A percentile compares a stretch with the other conserved stretches of the same genome.
phyloP scores from a whole-genome alignment of 2,888 invertebrate species.

The Ptychoptera albimana region DNA sequence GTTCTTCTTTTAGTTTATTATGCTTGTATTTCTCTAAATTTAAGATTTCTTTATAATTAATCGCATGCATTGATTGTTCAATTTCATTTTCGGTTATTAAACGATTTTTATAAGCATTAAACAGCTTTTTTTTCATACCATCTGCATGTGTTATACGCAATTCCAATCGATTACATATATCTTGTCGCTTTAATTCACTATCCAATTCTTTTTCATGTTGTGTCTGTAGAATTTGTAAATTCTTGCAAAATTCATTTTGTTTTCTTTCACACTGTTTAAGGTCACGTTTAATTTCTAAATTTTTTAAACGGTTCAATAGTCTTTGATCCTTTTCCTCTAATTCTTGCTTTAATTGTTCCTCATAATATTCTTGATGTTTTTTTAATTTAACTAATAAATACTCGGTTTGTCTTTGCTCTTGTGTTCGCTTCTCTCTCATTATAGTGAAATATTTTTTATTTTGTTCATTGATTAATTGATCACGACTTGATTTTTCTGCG shows the following conservation, averaged over 20 bases:
- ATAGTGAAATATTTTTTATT: constrained; percentile 24
- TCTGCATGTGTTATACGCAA: constrained; percentile 25
- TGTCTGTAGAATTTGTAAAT: constrained; percentile 20
- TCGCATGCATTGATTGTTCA: constrained; percentile 25
- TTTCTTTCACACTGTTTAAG: constrained; percentile 21
- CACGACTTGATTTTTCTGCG: constrained; percentile 26
- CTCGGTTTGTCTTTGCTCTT: constrained; percentile 14
- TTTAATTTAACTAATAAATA: background rate
- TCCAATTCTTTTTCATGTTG: constrained; percentile 25
- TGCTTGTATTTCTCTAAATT: constrained; percentile 19
- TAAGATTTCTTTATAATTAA: constrained; percentile 24
- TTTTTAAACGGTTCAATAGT: constrained; percentile 21
- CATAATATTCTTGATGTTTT: constrained; percentile 13
- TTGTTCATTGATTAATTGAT: constrained; percentile 26
- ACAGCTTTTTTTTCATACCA: constrained; percentile 18
- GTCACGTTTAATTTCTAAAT: constrained; percentile 20
- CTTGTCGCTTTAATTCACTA: constrained; percentile 22
- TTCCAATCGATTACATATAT: constrained; percentile 21
- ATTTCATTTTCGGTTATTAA: constrained; percentile 25
- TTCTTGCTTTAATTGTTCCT: constrained; percentile 20
- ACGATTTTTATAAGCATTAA: constrained; percentile 22
- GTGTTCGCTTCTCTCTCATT: constrained; percentile 24
- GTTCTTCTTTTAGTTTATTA: constrained; percentile 20
- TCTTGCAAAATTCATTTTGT: constrained; percentile 23
- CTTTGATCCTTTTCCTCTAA: constrained; percentile 23